Percentiles rank a stretch among this genome's conserved stretches.
phyloP scores from a whole-genome alignment of 2,888 invertebrate species.

The Orthosia cruda region DNA sequence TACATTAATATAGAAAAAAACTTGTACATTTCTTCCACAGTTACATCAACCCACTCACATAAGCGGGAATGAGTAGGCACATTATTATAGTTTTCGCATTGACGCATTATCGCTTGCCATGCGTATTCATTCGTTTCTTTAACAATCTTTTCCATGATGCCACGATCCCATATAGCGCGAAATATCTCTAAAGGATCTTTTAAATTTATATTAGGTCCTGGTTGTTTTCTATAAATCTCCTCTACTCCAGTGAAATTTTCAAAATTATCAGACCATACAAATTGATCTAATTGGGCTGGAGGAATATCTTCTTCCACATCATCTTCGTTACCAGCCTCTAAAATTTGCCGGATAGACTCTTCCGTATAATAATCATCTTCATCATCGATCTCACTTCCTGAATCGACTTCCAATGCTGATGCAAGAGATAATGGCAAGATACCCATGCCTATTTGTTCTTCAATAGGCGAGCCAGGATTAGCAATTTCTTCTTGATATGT shows the following conservation, averaged over 20 bases:
- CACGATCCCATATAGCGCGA: conserved; percentile 2
- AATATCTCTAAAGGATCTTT: conserved; percentile 3
- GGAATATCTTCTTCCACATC: conserved; percentile 12
- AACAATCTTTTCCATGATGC: conserved; percentile 6
- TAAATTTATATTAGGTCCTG: conserved; percentile 2
- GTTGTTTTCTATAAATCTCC: conserved; percentile 16
- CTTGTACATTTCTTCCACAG: no score
- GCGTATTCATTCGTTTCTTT: conserved; percentile 1
- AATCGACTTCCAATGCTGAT: conserved; percentile 16
- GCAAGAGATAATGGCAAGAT: conserved; percentile 20
- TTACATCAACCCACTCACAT: no score
- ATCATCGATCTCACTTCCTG: conserved; percentile 19
- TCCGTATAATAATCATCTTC: not conserved
- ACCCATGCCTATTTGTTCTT: conserved; percentile 18
- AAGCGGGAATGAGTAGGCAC: no score
- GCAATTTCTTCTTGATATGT: conserved; percentile 6
- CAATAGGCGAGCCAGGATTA: conserved; percentile 2
- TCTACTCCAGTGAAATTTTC: conserved; percentile 10
- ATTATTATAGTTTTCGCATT: no score
- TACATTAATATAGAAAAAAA: no score
- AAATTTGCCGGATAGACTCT: conserved; percentile 4
- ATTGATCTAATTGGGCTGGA: conserved; percentile 10
- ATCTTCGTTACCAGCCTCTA: conserved; percentile 6
- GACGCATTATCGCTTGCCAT: no score
- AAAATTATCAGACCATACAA: conserved; percentile 8